phyloP scores from a whole-genome alignment of 2,113 vertebrate genomes.

The Nasalis larvatus region DNA sequence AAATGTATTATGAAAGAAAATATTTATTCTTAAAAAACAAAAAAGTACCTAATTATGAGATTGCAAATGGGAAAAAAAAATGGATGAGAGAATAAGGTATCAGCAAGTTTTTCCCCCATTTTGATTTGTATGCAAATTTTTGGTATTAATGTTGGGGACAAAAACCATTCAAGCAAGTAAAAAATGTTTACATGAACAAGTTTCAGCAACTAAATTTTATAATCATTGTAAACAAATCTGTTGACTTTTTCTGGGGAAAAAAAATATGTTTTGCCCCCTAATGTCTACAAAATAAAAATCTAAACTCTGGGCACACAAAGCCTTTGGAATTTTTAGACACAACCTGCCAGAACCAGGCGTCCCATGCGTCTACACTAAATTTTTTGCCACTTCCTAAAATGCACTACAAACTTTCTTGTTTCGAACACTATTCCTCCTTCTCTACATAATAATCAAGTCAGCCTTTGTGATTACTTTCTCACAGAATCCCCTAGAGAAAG shows the following conservation, averaged over 20 bases:
- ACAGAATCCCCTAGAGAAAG: background rate
- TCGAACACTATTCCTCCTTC: background rate
- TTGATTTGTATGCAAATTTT: constrained; percentile 24
- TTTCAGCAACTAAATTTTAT: constrained; percentile 41
- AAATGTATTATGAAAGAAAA: background rate
- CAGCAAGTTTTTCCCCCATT: background rate
- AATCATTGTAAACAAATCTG: constrained; percentile 11
- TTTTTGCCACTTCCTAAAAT: constrained; percentile 27
- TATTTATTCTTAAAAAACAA: constrained; percentile 26
- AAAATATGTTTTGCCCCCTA: background rate
- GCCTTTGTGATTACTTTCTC: background rate
- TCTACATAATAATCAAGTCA: background rate
- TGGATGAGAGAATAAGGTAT: background rate
- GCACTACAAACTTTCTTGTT: background rate
- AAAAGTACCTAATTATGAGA: background rate
- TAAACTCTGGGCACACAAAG: background rate
- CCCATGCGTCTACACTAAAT: background rate
- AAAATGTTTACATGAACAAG: background rate
- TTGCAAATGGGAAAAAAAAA: background rate
- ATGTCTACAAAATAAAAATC: constrained; percentile 49
- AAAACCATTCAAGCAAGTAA: constrained; percentile 5
- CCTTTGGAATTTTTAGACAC: background rate
- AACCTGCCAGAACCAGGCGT: background rate
- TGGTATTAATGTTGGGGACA: background rate
- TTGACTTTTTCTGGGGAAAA: constrained; percentile 34